Conservation (phyloP, 2,113 vertebrate species). For the Paradisaea rubra region DNA sequence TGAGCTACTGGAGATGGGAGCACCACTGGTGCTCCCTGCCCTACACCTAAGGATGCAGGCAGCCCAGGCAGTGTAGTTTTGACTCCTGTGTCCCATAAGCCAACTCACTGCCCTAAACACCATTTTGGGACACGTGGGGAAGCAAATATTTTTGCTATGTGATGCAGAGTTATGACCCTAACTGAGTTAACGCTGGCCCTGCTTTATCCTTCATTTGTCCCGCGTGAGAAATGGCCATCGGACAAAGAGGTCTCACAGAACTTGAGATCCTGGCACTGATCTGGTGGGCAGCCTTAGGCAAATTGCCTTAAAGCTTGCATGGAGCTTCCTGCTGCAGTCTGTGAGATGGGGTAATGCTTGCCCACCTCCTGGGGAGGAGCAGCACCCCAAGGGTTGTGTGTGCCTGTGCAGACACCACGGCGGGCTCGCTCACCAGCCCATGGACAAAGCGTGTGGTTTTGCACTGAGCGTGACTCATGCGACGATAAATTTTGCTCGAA, state of each 20-base stretch:
- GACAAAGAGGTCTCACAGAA: not conserved
- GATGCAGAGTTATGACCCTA: not conserved
- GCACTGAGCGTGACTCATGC: not conserved
- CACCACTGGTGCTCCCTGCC: not conserved
- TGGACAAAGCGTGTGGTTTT: not conserved
- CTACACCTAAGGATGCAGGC: not conserved
- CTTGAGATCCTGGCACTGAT: not conserved
- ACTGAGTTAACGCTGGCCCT: not conserved
- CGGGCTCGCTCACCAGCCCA: not conserved
- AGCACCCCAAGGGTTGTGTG: not conserved
- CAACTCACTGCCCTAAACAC: not conserved
- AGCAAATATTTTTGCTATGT: not conserved
- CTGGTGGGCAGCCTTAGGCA: not conserved
- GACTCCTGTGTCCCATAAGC: not conserved
- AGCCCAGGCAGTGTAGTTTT: not conserved
- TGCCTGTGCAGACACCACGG: not conserved
- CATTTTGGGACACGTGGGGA: not conserved
- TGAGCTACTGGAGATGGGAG: not conserved
- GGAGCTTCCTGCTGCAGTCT: not conserved
- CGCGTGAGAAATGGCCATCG: rapidly evolving
- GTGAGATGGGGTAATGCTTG: not conserved
- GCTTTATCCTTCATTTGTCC: not conserved
- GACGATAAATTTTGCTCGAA: not conserved
- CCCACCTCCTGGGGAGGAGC: not conserved
- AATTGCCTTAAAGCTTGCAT: not conserved